Conservation (phyloP, 2,888 invertebrate species). For the Horisme vitalbata region DNA sequence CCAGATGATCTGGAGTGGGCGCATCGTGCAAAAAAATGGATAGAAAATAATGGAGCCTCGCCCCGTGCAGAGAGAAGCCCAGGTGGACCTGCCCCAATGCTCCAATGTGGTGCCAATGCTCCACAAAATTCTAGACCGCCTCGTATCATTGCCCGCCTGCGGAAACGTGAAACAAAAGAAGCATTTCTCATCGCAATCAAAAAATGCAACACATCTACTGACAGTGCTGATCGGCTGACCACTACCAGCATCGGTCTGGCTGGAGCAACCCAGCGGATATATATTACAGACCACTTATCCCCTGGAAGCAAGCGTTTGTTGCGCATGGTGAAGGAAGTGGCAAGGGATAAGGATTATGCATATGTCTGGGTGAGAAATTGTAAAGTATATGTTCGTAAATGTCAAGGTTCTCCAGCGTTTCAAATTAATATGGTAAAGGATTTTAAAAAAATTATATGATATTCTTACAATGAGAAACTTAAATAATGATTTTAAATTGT, state of each 20-base stretch:
- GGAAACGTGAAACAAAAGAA: background rate
- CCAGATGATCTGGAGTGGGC: background rate
- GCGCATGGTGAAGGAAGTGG: background rate
- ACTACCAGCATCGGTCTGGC: background rate
- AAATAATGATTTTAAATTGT: too few species aligned
- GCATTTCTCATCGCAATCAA: background rate
- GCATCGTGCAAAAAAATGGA: background rate
- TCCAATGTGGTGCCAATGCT: background rate
- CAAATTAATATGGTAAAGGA: too few species aligned
- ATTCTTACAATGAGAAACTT: too few species aligned
- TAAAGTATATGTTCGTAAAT: too few species aligned
- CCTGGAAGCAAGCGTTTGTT: background rate
- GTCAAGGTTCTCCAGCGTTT: too few species aligned
- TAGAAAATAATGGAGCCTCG: background rate
- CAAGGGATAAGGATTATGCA: background rate
- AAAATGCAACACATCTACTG: background rate
- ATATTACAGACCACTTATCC: background rate
- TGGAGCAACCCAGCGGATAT: background rate
- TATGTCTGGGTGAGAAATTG: background rate
- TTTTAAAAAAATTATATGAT: too few species aligned
- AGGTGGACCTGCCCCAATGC: background rate
- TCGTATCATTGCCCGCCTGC: background rate
- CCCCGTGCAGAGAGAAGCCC: background rate
- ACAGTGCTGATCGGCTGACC: background rate
- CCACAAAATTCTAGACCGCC: background rate